A percentile compares a stretch with the other conserved stretches of the same genome.
phyloP scores from a whole-genome alignment of 2,113 vertebrate species.

The Hemiscyllium ocellatum region DNA sequence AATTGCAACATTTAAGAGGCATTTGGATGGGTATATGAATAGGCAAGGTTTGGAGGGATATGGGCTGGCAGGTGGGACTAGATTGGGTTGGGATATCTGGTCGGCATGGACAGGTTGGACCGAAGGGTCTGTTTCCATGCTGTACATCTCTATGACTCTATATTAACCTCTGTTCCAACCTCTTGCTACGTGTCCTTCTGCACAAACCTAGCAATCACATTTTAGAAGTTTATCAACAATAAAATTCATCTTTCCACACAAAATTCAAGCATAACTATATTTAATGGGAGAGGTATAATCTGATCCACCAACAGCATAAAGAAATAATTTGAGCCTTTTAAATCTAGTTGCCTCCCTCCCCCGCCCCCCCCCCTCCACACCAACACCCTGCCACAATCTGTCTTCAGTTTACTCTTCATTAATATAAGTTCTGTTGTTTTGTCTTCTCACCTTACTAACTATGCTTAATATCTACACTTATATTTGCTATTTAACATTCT shows the following conservation, averaged over 20 bases:
- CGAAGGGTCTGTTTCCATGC: too few relatives aligned
- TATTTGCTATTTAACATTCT: not conserved
- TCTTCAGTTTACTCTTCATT: not conserved
- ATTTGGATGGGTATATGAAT: too few relatives aligned
- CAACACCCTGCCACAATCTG: not conserved
- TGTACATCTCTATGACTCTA: too few relatives aligned
- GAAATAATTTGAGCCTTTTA: not conserved
- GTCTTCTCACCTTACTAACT: not conserved
- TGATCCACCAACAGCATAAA: conserved; percentile 90
- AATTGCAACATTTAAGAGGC: too few relatives aligned
- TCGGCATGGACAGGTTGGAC: too few relatives aligned
- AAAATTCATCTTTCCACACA: conserved; percentile 14
- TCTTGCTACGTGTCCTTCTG: not conserved
- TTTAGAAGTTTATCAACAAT: not conserved
- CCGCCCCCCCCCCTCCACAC: too few relatives aligned
- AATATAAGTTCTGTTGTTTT: not conserved
- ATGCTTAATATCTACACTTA: not conserved
- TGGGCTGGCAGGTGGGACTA: too few relatives aligned
- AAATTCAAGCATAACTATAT: conserved; percentile 69
- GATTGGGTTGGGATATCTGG: too few relatives aligned
- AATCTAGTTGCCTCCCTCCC: not conserved
- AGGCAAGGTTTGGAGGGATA: too few relatives aligned
- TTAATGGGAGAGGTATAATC: conserved; percentile 93
- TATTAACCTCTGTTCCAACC: not conserved
- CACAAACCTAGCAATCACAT: not conserved